Evolutionary conservation across 92 coral and sea anemone species (phyloP), one percentile per base, ranked within the genome.

Genomic region (Siderastrea radians): DNA sequence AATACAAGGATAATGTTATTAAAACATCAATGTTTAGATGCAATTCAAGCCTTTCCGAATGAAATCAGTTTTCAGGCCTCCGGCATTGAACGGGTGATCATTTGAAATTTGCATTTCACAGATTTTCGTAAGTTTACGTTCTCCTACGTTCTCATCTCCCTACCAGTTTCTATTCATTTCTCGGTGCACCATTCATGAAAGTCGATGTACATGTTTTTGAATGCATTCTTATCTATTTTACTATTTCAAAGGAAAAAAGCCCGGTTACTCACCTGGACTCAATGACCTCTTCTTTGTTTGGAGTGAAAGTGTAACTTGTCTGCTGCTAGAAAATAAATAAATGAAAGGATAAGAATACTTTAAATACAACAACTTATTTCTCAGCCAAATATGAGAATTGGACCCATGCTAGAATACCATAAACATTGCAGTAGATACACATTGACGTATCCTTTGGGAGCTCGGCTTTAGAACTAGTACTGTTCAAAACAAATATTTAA

Each of bases 221-320:
- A 6, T 5, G 10, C 51, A 80, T 5, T 51, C 62, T 13, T 54
- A 10, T 43, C 12, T 15, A 68, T 68, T 71, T 82, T 9, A 50
- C n/a, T 5, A 53, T 47, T n/a, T 69, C 16, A 55, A 54, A 68
- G 10, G 57, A 16, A 55, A 48, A 49, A 59, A 11, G 16, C 62
- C 6, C 17, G 53, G n/a, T 43, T 43, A 68, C 81, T 62, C 87
- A 96, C 99, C 98, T 93, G 6, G 96, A 95, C 43, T 92, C 93
- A 10, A 94, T 88, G 15, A 90, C 96, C 14, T 96, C 99, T 47
- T 96, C 98, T 60, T 93, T 94, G 86, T 92, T 91, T 50, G 99
- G 98, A 10, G 95, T 96, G 26, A 96, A 94, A 47, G 95, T 94
- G 85, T 94, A 90, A 62, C 91, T 92, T 52, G 84, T 87, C 72